Percentiles rank a stretch among this genome's conserved stretches.
Conservation (phyloP, 2,113 vertebrate genomes). For the Apaloderma vittatum region DNA sequence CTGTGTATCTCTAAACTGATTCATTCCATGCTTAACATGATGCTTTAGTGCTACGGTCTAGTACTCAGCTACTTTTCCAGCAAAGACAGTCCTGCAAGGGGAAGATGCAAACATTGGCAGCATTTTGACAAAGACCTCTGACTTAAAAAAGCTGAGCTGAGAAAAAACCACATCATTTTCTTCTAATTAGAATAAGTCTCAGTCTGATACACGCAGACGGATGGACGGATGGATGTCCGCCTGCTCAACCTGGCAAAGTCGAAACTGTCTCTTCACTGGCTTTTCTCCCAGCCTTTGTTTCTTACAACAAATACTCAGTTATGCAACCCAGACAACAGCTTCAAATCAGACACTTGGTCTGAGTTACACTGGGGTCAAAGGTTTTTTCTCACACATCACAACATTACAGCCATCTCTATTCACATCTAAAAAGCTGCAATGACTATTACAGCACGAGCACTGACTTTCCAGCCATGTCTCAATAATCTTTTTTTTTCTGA, state of each 20-base stretch:
- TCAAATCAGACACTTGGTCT: background rate
- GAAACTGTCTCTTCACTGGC: background rate
- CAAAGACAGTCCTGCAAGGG: background rate
- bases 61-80: background rate
- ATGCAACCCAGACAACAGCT: background rate
- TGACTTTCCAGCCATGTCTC: background rate
- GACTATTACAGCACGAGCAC: background rate
- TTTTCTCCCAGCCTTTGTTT: background rate
- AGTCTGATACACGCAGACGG: background rate
- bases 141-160: background rate
- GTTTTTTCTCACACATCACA: background rate
- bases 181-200: background rate
- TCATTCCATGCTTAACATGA: background rate
- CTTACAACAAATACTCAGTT: background rate
- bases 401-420: background rate
- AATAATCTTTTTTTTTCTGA: background rate
- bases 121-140: background rate
- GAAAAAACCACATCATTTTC: background rate
- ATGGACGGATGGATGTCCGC: background rate
- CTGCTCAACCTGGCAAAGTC: background rate
- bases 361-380: background rate
- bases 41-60: background rate
- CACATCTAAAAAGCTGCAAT: background rate
- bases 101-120: background rate
- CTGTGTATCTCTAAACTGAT: background rate